These are phyloP conservation scores for Platynereis dumerilii DNA, from an alignment of 2,888 invertebrate genomes.

Conservation along the genomic window DNA sequence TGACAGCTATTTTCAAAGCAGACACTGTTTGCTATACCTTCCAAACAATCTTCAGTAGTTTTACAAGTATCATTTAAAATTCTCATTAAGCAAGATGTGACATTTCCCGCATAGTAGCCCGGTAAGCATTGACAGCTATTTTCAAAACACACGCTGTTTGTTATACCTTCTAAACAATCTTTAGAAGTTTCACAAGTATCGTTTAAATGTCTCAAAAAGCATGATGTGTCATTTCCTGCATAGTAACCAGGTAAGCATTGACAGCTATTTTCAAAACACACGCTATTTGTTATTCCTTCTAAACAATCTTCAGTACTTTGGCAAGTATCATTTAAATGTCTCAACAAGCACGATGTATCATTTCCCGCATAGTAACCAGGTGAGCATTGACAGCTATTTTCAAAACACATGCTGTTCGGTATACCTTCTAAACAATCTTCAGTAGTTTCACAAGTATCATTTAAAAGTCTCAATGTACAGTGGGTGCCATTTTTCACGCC, in stretches of 20 bases:
- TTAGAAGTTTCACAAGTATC: not conserved
- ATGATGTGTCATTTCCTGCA: not conserved
- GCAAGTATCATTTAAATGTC: not conserved
- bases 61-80: slow-evolving; percentile 22
- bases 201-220: no score
- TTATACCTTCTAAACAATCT: not conserved
- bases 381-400: slow-evolving; percentile 21
- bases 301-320: not conserved
- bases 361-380: slow-evolving; percentile 20
- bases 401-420: slow-evolving; percentile 22
- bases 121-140: slow-evolving; percentile 14
- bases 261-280: not conserved
- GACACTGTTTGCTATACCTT: slow-evolving; percentile 23
- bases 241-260: slow-evolving; percentile 21
- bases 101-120: slow-evolving; percentile 19
- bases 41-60: slow-evolving; percentile 14
- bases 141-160: no score
- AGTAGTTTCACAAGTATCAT: slow-evolving; percentile 19
- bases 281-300: no score
- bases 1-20: slow-evolving; percentile 25
- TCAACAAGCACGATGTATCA: not conserved
- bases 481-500: slow-evolving; percentile 8
- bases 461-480: slow-evolving; percentile 19
- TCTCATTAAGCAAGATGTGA: slow-evolving; percentile 13
- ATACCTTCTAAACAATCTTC: slow-evolving; percentile 23